Base-by-base conservation (phyloP, 2,888 invertebrate genomes). In the Colostygia pectinataria region DNA sequence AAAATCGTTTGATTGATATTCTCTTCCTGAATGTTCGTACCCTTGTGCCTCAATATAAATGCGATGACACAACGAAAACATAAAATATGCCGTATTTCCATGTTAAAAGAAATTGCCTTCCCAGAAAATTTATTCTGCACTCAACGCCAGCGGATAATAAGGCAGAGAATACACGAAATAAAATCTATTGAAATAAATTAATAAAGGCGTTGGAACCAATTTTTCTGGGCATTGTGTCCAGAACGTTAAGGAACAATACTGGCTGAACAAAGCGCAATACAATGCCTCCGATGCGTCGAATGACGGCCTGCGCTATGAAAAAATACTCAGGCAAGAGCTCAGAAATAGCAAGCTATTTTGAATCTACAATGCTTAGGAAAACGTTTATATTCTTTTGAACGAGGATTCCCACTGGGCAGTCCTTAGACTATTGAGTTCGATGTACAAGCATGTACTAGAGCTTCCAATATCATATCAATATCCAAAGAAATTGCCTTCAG, bases 141-240 rank as follows among this genome's bases (percentile, higher is more conserved):
- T 44, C 23, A 42, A 34, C 36, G 15, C 14, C 32, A 23, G 23
- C 41, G 13, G 42, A 43, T 34, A 53, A 49, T 42, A 55, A 44
- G 41, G 33, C 46, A 32, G 23, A 24, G 39, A 38, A 47, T 47
- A 53, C 20, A 40, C 44, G 14, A 44, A 57, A 55, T 37, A 51
- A 59, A 64, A 67, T 65, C 74, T 75, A 74, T 82, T 82, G 69
- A 75, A 76, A 79, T 80, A 76, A 79, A 78, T 80, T 80, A 81
- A 78, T 82, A 83, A 75, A 68, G 62, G 67, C 61, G 63, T 68
- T 69, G 72, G 71, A 82, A 77, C 79, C 84, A 83, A 84, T 84
- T 83, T 84, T 84, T 83, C 76, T 74, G 70, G 70, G 74, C 65
- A 80, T 83, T 83, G 83, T 83, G 71, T 61, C 53, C 57, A 41